Base-by-base conservation (phyloP, 2,888 invertebrate genomes). In the Aethes cnicana region DNA sequence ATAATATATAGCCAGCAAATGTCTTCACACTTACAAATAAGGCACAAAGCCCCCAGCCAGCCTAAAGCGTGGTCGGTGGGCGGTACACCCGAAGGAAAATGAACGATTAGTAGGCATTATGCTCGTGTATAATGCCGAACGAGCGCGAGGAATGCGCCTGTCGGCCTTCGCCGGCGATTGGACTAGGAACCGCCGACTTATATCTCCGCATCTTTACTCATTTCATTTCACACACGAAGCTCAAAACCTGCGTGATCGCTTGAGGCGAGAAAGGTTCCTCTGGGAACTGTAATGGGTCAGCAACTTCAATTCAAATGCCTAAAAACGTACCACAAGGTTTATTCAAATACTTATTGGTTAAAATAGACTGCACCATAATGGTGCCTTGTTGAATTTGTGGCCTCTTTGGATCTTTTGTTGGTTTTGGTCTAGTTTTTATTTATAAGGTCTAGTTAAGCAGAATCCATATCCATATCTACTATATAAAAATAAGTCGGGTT, bases 101-200 rank as follows among this genome's bases (percentile, higher is more conserved):
- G 42, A 49, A 49, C 47, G 32, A 47, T 49, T 49, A 49, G 35
- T 49, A 49, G 35, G 42, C 49, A 49, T 49, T 49, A 49, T 16
- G 20, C 26, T 14, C 23, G 50, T 43, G 21, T 35, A 23, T 52
- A 33, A 37, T 30, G 26, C 42, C 44, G 30, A 21, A 21, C 23
- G 16, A 32, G 20, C 12, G 11, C 3, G 18, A n/a, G 44, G 44
- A 52, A 52, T 44, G 49, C 36, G 43, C 37, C 32, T 30, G 37
- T 21, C 30, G 47, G 30, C 47, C 47, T 50, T 50, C 43, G 37
- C 21, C 9, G 50, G 50, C 44, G 50, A 50, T 44, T 42, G 50
- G 44, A 50, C 50, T 50, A 50, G 44, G 50, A 43, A 50, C 14
- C 39, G 4, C 1, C 26, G 35, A 28, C 18, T 12, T 11, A 17